Base-by-base conservation (phyloP, 1,140 invertebrate genomes). In the Scaptomyza graminum region DNA sequence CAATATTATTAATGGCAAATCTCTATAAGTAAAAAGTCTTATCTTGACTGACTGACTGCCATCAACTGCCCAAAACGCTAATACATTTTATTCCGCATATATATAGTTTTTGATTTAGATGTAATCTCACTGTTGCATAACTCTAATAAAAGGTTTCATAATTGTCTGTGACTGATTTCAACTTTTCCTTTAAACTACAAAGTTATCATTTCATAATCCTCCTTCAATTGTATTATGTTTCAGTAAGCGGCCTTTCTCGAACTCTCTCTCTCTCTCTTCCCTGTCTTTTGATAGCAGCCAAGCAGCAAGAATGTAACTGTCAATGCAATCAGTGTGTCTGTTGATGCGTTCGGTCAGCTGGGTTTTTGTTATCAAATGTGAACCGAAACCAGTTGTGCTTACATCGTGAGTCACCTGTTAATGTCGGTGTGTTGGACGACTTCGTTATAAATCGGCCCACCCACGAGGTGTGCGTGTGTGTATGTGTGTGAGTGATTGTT, bases 371-470 rank as follows among this genome's bases (percentile, higher is more conserved):
- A 71, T 66, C 62, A 66, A 63, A 51, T 55, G 43, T 25, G 37
- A 39, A 31, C 46, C 67, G 61, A 70, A 70, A 70, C 44, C 61
- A 70, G 67, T 70, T 70, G 61, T 16, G 3, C 8, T 34, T 34
- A 12, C 37, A 41, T 41, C 11, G 37, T 41, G 37, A 41, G 12
- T 41, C 37, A 41, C n/a, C n/a, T 41, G 11, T 41, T 31, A 63
- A 43, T 49, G 34, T 49, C 2, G 18, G 31, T 43, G 62, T 25
- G 61, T 43, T 46, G 28, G 12, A 12, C 34, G 13, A 28, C 52
- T 66, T 66, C 63, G 64, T 60, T 37, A 60, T 49, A 51, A 60
- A 67, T 67, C 47, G 55, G 12, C 46, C 64, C 64, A 59, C 64
- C 64, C 64, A 67, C 64, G 64, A 67, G 52, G 25, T 63, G 49